Evolutionary conservation across 2,888 invertebrate species (phyloP).

Genomic region (Lasioglossum pauxillum): DNA sequence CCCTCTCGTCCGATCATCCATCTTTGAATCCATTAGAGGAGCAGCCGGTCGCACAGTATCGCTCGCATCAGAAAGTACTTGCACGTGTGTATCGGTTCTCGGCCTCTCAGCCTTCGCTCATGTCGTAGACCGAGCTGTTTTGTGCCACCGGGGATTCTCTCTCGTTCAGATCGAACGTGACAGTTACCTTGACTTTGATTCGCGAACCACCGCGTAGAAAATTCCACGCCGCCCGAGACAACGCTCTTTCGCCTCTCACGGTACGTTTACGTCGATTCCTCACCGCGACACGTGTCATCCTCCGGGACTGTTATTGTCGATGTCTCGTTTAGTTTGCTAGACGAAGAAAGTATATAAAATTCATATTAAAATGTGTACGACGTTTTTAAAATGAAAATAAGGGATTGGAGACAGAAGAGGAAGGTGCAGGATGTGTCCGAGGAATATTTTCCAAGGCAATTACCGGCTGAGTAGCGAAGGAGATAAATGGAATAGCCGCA

Average conservation of each 20-base stretch:
- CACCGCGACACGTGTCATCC: slow-evolving; percentile 47
- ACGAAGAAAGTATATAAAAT: background rate
- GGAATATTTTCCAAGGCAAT: background rate
- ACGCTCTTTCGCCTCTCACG: slow-evolving; percentile 43
- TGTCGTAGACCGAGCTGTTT: slow-evolving; percentile 57
- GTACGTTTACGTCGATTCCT: slow-evolving; percentile 35
- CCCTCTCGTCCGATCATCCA: slow-evolving; percentile 64
- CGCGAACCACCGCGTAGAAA: slow-evolving; percentile 53
- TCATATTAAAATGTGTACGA: background rate
- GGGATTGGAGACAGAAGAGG: background rate
- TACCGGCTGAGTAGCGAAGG: background rate
- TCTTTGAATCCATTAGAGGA: slow-evolving; percentile 72
- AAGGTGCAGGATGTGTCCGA: background rate
- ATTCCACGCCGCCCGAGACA: slow-evolving; percentile 38
- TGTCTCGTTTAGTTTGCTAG: background rate
- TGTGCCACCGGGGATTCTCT: slow-evolving; percentile 59
- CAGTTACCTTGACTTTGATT: slow-evolving; percentile 68
- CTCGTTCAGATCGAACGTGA: slow-evolving; percentile 62
- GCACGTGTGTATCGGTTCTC: slow-evolving; percentile 69
- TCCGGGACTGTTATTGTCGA: background rate
- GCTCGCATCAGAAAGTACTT: slow-evolving; percentile 70
- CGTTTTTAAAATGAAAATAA: background rate
- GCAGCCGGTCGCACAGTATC: slow-evolving; percentile 65
- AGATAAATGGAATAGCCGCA: background rate
- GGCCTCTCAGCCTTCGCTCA: slow-evolving; percentile 49